Base-by-base conservation (phyloP, 2,888 invertebrate species). In the Euplagia quadripunctaria region DNA sequence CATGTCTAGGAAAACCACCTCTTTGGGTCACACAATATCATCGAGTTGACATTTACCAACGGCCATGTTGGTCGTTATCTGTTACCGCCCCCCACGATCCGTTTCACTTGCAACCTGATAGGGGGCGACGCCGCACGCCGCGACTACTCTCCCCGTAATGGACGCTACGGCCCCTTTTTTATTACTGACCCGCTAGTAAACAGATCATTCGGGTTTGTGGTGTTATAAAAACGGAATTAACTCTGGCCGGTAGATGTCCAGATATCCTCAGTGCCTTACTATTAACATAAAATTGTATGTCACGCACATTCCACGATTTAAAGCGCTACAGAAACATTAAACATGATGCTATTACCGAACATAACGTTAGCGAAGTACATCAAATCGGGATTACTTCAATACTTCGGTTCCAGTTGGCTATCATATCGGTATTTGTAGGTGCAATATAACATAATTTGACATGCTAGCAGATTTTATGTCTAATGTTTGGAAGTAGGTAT, bases 121-220 rank as follows among this genome's bases (percentile, higher is more conserved):
- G 95, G 95, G 95, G 95, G 95, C 95, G 94, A 93, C 90, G 87
- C 87, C 88, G 90, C 87, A 89, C 89, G 89, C 88, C 91, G 91
- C 87, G 90, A 88, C 92, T 92, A 92, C 93, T 94, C 93, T 89
- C 91, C 89, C 87, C 85, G 91, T 94, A 94, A 94, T 94, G 92
- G 93, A 94, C 91, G 93, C 94, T 92, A 91, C 94, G 92, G 93
- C 94, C 95, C 94, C 92, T 90, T 94, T 94, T 96, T 96, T 96
- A 96, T 94, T 94, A 95, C 95, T 94, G 94, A 93, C 94, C 95
- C 95, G 95, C 95, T 94, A 96, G 95, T 96, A 96, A 95, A 96
- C 95, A 96, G 95, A 95, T 95, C 95, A 95, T 96, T 95, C 94
- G 93, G 94, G 94, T 95, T 95, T 95, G 95, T 95, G 95, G 94